Conservation (phyloP, 1,140 invertebrate genomes). For the Aphis craccivora region DNA sequence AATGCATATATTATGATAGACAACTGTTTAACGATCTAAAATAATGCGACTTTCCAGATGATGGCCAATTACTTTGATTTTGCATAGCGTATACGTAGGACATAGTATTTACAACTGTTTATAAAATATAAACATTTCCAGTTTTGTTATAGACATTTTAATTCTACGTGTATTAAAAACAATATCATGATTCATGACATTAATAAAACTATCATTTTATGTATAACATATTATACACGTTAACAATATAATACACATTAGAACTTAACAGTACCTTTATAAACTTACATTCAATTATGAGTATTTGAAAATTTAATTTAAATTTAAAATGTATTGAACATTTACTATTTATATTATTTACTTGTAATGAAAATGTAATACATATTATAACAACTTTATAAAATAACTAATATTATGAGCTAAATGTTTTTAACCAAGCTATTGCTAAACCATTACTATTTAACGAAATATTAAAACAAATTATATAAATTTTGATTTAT, state of each 20-base stretch:
- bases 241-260: neutral
- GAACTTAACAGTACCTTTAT: neutral
- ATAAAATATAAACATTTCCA: neutral
- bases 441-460: neutral
- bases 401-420: neutral
- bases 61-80: constrained; percentile 33
- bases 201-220: neutral
- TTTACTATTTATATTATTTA: neutral
- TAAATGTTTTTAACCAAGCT: neutral
- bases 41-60: constrained; percentile 38
- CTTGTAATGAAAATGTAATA: no score
- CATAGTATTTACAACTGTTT: neutral
- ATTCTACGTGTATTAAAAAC: neutral
- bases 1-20: constrained; percentile 42
- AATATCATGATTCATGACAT: neutral
- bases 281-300: neutral
- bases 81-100: neutral
- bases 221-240: no score
- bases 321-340: neutral
- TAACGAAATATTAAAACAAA: neutral
- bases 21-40: constrained; percentile 33
- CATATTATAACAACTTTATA: neutral
- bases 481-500: neutral
- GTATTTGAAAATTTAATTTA: neutral
- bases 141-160: neutral